Evolutionary conservation across 2,113 vertebrate species (phyloP).

Genomic region (Pelecanoides urinatrix): DNA sequence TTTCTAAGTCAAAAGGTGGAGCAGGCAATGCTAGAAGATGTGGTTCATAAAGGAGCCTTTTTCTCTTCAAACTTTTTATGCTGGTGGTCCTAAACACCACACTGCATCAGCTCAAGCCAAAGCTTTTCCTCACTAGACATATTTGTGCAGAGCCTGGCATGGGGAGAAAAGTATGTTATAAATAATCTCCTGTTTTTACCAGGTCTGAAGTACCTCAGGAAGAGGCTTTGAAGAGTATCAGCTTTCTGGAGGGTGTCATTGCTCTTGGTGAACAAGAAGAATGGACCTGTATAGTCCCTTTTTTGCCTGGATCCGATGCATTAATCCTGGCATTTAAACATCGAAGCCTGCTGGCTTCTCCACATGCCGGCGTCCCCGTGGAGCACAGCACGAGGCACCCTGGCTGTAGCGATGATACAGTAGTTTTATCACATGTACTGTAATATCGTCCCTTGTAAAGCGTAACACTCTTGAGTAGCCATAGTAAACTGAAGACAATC

Average conservation of each 20-base stretch:
- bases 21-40: not conserved
- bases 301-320: not conserved
- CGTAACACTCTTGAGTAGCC: not conserved
- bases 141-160: not conserved
- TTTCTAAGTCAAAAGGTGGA: not conserved
- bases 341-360: not conserved
- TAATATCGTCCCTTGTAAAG: not conserved
- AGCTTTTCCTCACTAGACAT: not conserved
- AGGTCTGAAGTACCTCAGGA: not conserved
- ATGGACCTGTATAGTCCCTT: fast-evolving
- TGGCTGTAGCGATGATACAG: not conserved
- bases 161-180: not conserved
- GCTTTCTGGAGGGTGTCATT: not conserved
- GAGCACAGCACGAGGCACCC: not conserved
- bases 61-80: not conserved
- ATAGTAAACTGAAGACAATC: constrained; percentile 9
- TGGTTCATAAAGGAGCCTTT: not conserved
- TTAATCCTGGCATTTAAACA: not conserved
- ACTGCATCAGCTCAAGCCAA: not conserved
- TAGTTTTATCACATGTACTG: not conserved
- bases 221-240: not conserved
- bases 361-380: fast-evolving
- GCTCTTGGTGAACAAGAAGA: not conserved
- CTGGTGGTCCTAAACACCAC: not conserved
- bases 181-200: not conserved